These are phyloP conservation scores for Enteromius viviparus DNA, from an alignment of 2,797 vertebrate species.

Conservation along the genomic window DNA sequence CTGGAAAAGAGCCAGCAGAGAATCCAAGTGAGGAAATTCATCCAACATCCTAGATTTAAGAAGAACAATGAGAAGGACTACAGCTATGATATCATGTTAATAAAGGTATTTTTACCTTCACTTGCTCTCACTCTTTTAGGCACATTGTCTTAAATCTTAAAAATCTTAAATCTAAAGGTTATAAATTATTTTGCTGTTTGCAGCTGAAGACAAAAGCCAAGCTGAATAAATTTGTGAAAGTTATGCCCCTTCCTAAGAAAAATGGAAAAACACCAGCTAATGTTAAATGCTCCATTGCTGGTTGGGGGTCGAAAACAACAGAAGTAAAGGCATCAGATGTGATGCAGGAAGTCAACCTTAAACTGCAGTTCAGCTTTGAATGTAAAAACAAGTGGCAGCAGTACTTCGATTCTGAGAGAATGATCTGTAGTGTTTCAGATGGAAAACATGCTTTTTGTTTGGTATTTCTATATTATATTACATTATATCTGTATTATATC, in stretches of 20 bases:
- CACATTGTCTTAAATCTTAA: too few relatives aligned
- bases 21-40: constrained; percentile 56
- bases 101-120: constrained; percentile 66
- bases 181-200: not conserved
- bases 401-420: constrained; percentile 35
- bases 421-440: constrained; percentile 70
- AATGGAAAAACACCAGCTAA: constrained; percentile 28
- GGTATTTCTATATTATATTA: constrained; percentile 55
- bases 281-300: constrained; percentile 65
- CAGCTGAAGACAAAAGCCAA: constrained; percentile 67
- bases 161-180: too few relatives aligned
- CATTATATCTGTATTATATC: not conserved
- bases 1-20: constrained; percentile 68
- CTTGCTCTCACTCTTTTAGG: not conserved
- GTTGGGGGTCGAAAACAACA: constrained; percentile 65
- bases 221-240: constrained; percentile 62
- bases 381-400: constrained; percentile 48
- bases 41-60: constrained; percentile 48
- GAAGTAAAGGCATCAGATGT: constrained; percentile 24
- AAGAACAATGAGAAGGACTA: rapidly evolving
- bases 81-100: constrained; percentile 70
- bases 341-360: constrained; percentile 65
- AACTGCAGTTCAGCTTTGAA: not conserved
- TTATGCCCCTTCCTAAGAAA: constrained; percentile 61
- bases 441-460: constrained; percentile 66